Evolutionary conservation across 2,113 vertebrate genomes (phyloP).

Genomic region (Emydura subglobosa): DNA sequence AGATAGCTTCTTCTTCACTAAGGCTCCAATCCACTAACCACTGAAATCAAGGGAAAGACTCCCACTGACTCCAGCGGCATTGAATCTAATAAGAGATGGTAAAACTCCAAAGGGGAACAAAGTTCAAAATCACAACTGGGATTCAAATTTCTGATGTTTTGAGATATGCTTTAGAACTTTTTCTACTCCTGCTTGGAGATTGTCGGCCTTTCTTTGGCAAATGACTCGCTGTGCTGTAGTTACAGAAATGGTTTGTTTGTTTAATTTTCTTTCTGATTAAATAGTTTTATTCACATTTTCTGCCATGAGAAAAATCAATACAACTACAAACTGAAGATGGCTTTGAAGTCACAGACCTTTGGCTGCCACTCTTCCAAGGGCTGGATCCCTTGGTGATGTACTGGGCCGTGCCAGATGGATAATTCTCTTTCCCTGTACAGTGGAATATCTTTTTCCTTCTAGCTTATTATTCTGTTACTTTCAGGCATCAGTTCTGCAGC

Average conservation of each 20-base stretch:
- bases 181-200: neutral
- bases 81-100: neutral
- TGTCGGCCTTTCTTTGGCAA: neutral
- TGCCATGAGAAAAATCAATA: neutral
- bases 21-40: neutral
- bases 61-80: accelerated
- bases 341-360: neutral
- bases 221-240: neutral
- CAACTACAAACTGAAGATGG: conserved; percentile 1
- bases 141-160: neutral
- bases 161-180: accelerated
- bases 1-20: neutral
- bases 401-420: neutral
- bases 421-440: accelerated
- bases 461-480: accelerated
- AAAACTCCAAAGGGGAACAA: neutral
- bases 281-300: neutral
- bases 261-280: neutral
- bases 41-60: neutral
- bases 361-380: neutral
- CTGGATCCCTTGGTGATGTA: neutral
- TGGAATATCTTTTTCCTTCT: neutral
- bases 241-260: neutral
- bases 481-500: neutral
- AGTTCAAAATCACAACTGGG: neutral